Evolutionary conservation across 2,888 invertebrate genomes (phyloP).

Genomic region (Dynastes grantii): DNA sequence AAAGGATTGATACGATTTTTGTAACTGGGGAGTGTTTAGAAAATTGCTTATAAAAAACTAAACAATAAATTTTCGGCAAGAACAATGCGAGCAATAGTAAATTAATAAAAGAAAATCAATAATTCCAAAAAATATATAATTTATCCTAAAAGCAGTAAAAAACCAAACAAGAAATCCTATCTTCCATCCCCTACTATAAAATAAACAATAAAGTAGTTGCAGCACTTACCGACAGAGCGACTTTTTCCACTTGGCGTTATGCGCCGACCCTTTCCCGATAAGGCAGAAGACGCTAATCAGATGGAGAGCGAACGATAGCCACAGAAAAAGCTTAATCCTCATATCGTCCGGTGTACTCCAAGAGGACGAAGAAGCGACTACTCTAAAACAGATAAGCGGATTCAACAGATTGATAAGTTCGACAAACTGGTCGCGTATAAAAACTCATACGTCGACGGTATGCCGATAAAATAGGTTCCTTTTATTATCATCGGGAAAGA

Average conservation of each 20-base stretch:
- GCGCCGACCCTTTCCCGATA: constrained; percentile 15
- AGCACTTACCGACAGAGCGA: constrained; percentile 32
- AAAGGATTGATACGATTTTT: too few relatives aligned
- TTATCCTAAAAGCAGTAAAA: neutral
- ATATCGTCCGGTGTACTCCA: constrained; percentile 2
- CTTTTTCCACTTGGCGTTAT: constrained; percentile 37
- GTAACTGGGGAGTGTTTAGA: too few relatives aligned
- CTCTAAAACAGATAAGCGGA: constrained; percentile 28
- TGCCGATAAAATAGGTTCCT: constrained; percentile 8
- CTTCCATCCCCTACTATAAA: neutral
- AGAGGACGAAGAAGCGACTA: neutral
- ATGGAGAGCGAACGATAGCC: constrained; percentile 33
- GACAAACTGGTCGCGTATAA: neutral
- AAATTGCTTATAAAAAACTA: too few relatives aligned
- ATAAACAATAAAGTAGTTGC: neutral
- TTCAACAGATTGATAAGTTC: constrained; percentile 31
- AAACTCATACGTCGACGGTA: neutral
- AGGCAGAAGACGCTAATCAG: constrained; percentile 20
- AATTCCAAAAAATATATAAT: neutral
- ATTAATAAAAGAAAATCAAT: too few relatives aligned
- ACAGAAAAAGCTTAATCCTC: constrained; percentile 30
- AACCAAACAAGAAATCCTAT: neutral
- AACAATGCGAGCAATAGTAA: too few relatives aligned
- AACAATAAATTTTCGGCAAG: too few relatives aligned
- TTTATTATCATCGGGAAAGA: neutral